Base-by-base conservation (phyloP, 1,140 invertebrate species). In the Adelges cooleyi region DNA sequence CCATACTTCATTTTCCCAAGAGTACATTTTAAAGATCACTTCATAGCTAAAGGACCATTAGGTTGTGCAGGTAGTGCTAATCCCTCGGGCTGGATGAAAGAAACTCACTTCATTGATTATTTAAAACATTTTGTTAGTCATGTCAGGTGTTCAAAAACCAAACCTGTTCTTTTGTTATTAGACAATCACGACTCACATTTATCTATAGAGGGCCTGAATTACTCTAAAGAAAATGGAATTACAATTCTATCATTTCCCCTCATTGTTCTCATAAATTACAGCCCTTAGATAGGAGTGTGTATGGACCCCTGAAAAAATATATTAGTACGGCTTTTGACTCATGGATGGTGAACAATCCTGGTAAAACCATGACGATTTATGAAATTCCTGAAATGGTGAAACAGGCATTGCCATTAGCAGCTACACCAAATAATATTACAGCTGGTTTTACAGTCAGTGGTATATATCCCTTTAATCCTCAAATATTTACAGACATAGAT, bases 1-100 rank as follows among this genome's bases (percentile, higher is more conserved):
- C 73, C 74, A 36, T 46, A 76, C 22, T 77, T 77, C 65, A 69
- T 76, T 27, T 77, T 77, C 68, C 73, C 75, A 8, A 36, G 74
- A 66, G 71, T 74, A 6, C 68, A 73, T 62, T 77, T 71, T 66
- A 69, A 75, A 50, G 71, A 75, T n/a, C 73, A 77, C 68, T 77
- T 80, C 66, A 66, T 80, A 6, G 72, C 70, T 46, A 74, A 74
- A 71, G 76, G 73, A 23, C 77, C 76, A 40, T 6, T 71, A 27
- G 72, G 71, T 22, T 71, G 67, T 65, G 51, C 65, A 59, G 75
- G 74, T 44, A 66, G 65, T 67, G 73, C 68, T 33, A 75, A 76
- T 70, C 52, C 69, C 9, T 74, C 72, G 25, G 74, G 73, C 5
- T 76, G 75, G 74, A 77, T 77, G 73, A 72, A 74, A 51, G 73